These are phyloP conservation scores for Dendroctonus valens DNA, from an alignment of 1,140 invertebrate species.

Conservation along the genomic window DNA sequence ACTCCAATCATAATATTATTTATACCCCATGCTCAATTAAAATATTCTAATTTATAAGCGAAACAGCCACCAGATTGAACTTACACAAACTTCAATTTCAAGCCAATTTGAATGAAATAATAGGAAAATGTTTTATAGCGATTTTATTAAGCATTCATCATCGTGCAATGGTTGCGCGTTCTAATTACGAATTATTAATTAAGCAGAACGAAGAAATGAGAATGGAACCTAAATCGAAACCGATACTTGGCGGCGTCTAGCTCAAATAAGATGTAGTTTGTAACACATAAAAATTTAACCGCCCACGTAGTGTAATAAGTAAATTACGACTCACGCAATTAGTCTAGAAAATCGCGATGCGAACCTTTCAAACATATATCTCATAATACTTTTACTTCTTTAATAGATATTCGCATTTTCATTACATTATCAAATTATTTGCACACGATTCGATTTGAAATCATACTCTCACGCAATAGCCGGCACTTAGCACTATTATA, in stretches of 20 bases:
- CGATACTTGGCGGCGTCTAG: no score
- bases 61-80: background rate
- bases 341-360: background rate
- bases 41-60: no score
- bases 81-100: slow-evolving; percentile 12
- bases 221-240: no score
- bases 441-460: slow-evolving; percentile 8
- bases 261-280: no score
- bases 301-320: no score
- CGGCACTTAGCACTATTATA: background rate
- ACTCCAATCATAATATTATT: no score
- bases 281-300: no score
- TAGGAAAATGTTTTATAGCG: slow-evolving; percentile 3
- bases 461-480: slow-evolving; percentile 9
- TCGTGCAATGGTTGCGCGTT: background rate
- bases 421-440: slow-evolving; percentile 11
- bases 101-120: slow-evolving; percentile 14
- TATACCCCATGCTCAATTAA: no score
- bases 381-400: slow-evolving; percentile 8
- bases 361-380: slow-evolving; percentile 1
- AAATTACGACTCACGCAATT: background rate
- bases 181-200: slow-evolving; percentile 3
- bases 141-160: slow-evolving; percentile 2
- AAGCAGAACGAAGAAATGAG: background rate
- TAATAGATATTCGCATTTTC: slow-evolving; percentile 8